Evolutionary conservation across 2,888 invertebrate genomes (phyloP), one percentile per base, ranked within the genome.

Genomic region (Anticlea derivata): DNA sequence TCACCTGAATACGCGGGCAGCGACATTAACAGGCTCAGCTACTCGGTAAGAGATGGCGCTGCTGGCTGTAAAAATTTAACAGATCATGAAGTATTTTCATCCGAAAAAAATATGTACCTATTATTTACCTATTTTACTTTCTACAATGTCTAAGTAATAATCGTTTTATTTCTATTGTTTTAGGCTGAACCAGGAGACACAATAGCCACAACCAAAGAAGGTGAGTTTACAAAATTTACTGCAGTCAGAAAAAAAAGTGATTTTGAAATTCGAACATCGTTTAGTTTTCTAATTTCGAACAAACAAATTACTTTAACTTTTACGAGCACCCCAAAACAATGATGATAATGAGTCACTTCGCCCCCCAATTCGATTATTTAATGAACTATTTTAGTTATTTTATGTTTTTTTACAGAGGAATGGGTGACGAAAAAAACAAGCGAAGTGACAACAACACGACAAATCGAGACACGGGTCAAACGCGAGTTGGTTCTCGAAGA

Each of bases 381-480:
- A n/a, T n/a, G n/a, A n/a, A n/a, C n/a, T 22, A 7, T 0, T 33
- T 7, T 12, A 24, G 8, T 12, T 22, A 23, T 17, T 23, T 45
- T 34, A 7, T 24, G 29, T 38, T 41, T 43, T n/a, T 24, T 44
- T 30, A 5, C 50, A 97, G 97, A 97, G 91, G 97, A 97, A 95
- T 96, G 96, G 96, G 94, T 97, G 83, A 97, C 96, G 69, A 95
- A 96, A 78, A 96, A 96, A 88, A 96, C 96, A 86, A 96, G 95
- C 68, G 97, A 97, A 86, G 93, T 97, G 75, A 96, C 96, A 63
- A 97, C 97, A 60, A 97, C 96, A 50, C 94, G 96, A 63, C 97
- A 97, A 89, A 97, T 97, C 69, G 97, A 97, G 74, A 97, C 97
- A 31, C 91, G 97, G 61, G 96, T 97, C 30, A 96, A 97, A 83